phyloP scores from a whole-genome alignment of 2,888 invertebrate species.

The Lordiphosa andalusiaca region DNA sequence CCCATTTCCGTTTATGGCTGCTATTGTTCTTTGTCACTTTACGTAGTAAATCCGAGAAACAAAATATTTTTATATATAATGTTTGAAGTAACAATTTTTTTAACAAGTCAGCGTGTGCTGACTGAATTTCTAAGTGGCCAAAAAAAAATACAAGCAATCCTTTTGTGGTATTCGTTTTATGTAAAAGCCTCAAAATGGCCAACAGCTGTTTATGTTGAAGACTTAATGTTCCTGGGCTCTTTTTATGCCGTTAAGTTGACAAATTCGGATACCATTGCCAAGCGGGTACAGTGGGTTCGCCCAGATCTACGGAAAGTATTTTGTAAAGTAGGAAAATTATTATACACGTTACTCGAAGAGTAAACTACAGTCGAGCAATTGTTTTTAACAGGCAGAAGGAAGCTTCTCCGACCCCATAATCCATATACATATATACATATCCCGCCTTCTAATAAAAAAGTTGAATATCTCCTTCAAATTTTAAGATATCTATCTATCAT shows the following conservation, averaged over 20 bases:
- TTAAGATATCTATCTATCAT: too few relatives aligned
- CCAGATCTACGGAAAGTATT: too few relatives aligned
- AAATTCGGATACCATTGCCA: slow-evolving; percentile 12
- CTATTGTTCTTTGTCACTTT: slow-evolving; percentile 76
- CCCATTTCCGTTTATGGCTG: slow-evolving; percentile 63
- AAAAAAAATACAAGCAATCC: slow-evolving; percentile 47
- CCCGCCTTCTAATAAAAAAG: too few relatives aligned
- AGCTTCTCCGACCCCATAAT: too few relatives aligned
- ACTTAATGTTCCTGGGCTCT: slow-evolving; percentile 19
- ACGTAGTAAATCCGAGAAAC: slow-evolving; percentile 54
- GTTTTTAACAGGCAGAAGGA: too few relatives aligned
- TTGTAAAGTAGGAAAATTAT: too few relatives aligned
- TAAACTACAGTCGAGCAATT: too few relatives aligned
- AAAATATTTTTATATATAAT: slow-evolving; percentile 19
- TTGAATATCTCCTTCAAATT: too few relatives aligned
- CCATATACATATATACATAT: too few relatives aligned
- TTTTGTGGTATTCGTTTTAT: slow-evolving; percentile 56
- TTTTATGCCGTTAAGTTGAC: slow-evolving; percentile 45
- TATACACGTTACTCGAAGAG: too few relatives aligned
- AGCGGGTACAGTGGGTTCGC: too few relatives aligned
- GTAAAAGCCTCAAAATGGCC: slow-evolving; percentile 49
- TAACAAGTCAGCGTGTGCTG: slow-evolving; percentile 44
- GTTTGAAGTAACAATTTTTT: slow-evolving; percentile 16
- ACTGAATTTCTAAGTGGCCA: slow-evolving; percentile 61
- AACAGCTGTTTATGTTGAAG: slow-evolving; percentile 59